Conservation (phyloP, 2,113 vertebrate genomes). For the Galbula dea region DNA sequence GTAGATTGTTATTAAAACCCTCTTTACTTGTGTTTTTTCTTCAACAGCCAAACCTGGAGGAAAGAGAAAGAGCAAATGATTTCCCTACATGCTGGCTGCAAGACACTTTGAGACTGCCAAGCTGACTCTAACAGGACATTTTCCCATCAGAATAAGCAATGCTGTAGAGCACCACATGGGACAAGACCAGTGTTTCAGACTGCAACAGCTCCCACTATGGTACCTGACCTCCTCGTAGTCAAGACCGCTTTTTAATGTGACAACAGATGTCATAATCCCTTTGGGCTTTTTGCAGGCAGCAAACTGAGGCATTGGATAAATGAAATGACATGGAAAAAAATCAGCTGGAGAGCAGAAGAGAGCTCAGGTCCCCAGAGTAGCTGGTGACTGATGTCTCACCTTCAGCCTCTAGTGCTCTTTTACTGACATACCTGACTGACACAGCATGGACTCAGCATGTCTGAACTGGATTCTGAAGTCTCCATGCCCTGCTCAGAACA, state of each 20-base stretch:
- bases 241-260: not conserved
- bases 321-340: slow-evolving; percentile 38
- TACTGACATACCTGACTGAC: not conserved
- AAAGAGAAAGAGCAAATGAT: not conserved
- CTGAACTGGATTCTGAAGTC: not conserved
- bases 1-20: slow-evolving; percentile 64
- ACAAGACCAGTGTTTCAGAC: not conserved
- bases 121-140: not conserved
- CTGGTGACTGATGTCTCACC: slow-evolving; percentile 18
- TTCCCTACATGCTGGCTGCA: not conserved
- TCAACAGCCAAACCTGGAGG: slow-evolving; percentile 27
- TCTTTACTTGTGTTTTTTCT: slow-evolving; percentile 61
- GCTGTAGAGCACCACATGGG: not conserved
- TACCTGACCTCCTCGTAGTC: slow-evolving; percentile 40
- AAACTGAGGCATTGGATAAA: slow-evolving; percentile 52
- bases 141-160: not conserved
- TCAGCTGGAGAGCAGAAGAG: slow-evolving; percentile 1
- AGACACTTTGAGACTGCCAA: not conserved
- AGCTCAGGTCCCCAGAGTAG: not conserved
- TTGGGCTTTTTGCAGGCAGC: slow-evolving; percentile 53
- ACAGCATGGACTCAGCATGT: not conserved
- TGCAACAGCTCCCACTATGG: not conserved
- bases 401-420: slow-evolving; percentile 9
- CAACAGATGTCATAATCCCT: slow-evolving; percentile 53
- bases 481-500: not conserved